A percentile compares a stretch with the other conserved stretches of the same genome.
phyloP scores from a whole-genome alignment of 2,797 vertebrate genomes.

The Botia kubotai region DNA sequence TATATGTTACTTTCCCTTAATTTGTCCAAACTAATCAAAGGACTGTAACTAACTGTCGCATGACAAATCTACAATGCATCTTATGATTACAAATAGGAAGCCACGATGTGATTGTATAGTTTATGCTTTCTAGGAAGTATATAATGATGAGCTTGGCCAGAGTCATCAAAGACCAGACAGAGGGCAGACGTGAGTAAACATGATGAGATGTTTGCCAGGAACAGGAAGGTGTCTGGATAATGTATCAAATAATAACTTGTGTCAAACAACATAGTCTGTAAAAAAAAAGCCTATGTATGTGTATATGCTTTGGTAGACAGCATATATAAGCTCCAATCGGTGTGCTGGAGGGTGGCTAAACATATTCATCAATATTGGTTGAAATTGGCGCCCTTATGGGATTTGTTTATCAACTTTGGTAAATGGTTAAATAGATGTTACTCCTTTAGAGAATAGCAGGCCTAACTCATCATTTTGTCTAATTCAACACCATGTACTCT shows the following conservation, averaged over 20 bases:
- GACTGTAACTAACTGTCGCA: neutral
- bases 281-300: neutral
- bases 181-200: conserved; percentile 29
- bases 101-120: neutral
- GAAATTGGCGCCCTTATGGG: conserved; percentile 54
- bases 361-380: conserved; percentile 52
- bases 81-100: neutral
- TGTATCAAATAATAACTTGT: neutral
- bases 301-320: neutral
- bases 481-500: conserved; percentile 25
- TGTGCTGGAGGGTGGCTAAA: conserved; percentile 54
- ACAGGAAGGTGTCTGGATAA: conserved; percentile 12
- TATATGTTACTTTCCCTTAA: no score
- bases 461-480: conserved; percentile 48
- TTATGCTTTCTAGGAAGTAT: conserved; percentile 9
- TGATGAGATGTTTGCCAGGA: conserved; percentile 39
- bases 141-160: neutral
- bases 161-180: conserved; percentile 8
- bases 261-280: conserved; percentile 31
- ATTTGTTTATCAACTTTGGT: conserved; percentile 61
- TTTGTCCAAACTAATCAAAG: neutral
- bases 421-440: conserved; percentile 53
- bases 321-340: conserved; percentile 10
- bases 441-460: conserved; percentile 51
- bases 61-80: neutral